Conservation (phyloP, 2,888 invertebrate species). For the Callosobruchus maculatus region DNA sequence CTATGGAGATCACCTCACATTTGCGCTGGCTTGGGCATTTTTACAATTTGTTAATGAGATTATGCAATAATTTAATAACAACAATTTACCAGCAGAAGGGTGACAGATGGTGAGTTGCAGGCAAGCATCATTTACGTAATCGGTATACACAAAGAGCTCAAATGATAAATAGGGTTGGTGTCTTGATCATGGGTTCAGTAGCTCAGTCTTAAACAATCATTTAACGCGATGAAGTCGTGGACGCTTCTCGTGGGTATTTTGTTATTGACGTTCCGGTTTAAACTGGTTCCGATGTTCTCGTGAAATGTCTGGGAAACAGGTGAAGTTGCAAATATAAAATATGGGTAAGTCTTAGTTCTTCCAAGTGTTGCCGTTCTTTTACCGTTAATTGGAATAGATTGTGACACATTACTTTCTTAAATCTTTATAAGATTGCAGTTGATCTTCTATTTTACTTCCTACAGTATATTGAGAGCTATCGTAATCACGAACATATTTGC, state of each 20-base stretch:
- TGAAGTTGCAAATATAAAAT: not conserved
- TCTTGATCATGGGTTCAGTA: not conserved
- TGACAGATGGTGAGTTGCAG: not conserved
- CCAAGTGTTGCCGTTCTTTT: too few relatives aligned
- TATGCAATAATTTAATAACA: not conserved
- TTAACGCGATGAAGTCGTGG: not conserved
- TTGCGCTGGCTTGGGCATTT: not conserved
- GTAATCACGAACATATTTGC: too few relatives aligned
- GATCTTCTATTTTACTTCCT: too few relatives aligned
- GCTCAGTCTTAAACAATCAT: not conserved
- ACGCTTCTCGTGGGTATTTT: not conserved
- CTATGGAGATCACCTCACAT: not conserved
- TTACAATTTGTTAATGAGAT: not conserved
- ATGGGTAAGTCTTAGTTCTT: too few relatives aligned
- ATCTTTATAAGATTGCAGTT: too few relatives aligned
- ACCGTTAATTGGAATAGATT: too few relatives aligned
- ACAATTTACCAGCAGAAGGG: not conserved
- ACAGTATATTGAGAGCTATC: too few relatives aligned
- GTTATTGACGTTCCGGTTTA: not conserved
- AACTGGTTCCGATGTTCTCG: not conserved
- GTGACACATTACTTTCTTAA: too few relatives aligned
- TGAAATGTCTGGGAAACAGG: not conserved
- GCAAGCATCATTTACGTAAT: not conserved
- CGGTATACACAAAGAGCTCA: not conserved
- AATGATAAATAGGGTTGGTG: not conserved